These are phyloP conservation scores for Selenia dentaria DNA, from an alignment of 2,888 invertebrate species.

Conservation along the genomic window DNA sequence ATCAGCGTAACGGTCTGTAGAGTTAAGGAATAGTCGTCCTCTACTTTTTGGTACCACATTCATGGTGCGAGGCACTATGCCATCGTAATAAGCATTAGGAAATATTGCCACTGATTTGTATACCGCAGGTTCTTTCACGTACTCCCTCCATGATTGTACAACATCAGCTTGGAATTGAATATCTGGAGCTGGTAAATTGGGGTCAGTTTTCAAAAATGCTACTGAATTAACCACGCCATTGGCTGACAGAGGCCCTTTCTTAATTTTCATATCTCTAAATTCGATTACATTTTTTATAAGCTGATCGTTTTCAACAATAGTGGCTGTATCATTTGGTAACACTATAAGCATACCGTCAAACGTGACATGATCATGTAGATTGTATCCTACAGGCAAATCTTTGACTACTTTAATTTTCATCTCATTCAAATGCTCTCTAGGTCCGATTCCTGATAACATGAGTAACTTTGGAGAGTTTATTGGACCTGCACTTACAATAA, in stretches of 20 bases:
- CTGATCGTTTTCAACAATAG: constrained; percentile 61
- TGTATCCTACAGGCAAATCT: constrained; percentile 65
- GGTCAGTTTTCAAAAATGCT: constrained; percentile 82
- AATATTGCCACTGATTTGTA: constrained; percentile 51
- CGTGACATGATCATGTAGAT: constrained; percentile 68
- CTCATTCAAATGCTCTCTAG: constrained; percentile 50
- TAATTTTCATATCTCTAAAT: constrained; percentile 56
- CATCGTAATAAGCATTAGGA: constrained; percentile 85
- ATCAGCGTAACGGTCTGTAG: constrained; percentile 87
- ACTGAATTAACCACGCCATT: constrained; percentile 82
- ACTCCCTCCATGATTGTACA: constrained; percentile 55
- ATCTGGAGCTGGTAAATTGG: constrained; percentile 81
- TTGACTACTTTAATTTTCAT: constrained; percentile 50
- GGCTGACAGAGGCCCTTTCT: constrained; percentile 77
- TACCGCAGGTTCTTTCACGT: constrained; percentile 70
- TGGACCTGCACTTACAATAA: constrained; percentile 60
- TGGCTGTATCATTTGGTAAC: constrained; percentile 77
- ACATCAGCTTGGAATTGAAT: constrained; percentile 73
- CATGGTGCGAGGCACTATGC: constrained; percentile 82
- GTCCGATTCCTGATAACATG: constrained; percentile 69
- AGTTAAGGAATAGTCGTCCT: constrained; percentile 85
- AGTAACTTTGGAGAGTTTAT: constrained; percentile 63
- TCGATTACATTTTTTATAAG: constrained; percentile 61
- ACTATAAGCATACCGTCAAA: constrained; percentile 77
- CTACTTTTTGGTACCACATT: constrained; percentile 85